Conservation (phyloP, 2,797 vertebrate genomes). For the Propithecus perrieri region DNA sequence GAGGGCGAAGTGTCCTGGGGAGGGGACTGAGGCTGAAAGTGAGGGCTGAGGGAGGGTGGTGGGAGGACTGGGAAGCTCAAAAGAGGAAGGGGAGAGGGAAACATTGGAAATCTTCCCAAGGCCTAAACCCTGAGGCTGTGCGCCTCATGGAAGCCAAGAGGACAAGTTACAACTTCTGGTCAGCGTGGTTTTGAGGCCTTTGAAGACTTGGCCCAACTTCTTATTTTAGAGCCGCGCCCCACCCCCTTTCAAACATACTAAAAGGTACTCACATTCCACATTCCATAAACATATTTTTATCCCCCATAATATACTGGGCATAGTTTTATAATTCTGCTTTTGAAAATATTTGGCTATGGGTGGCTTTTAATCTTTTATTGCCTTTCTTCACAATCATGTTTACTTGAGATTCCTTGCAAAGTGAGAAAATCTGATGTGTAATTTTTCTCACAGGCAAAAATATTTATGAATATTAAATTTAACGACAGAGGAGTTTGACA, state of each 20-base stretch:
- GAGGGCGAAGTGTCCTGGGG: neutral
- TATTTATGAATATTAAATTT: constrained; percentile 43
- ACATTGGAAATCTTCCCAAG: neutral
- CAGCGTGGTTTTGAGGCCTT: neutral
- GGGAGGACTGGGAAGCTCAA: neutral
- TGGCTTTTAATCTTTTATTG: neutral
- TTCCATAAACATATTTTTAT: neutral
- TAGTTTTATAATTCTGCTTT: constrained; percentile 25
- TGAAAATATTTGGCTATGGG: neutral
- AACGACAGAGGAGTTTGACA: neutral
- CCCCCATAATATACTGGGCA: neutral
- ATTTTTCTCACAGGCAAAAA: constrained; percentile 43
- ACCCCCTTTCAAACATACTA: neutral
- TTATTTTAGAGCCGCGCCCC: neutral
- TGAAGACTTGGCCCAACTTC: neutral
- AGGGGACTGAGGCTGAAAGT: neutral
- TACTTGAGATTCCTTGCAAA: constrained; percentile 10
- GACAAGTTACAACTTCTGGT: neutral
- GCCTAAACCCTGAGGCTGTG: neutral
- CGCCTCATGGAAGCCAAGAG: neutral
- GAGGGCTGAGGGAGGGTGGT: neutral
- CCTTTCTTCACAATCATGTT: constrained; percentile 7
- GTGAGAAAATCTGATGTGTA: constrained; percentile 21
- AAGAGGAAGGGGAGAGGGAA: neutral
- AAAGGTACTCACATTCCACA: neutral